A percentile compares a stretch with the other conserved stretches of the same genome.
Evolutionary conservation across 2,113 vertebrate species (phyloP).

Genomic region (Aphyosemion australe): DNA sequence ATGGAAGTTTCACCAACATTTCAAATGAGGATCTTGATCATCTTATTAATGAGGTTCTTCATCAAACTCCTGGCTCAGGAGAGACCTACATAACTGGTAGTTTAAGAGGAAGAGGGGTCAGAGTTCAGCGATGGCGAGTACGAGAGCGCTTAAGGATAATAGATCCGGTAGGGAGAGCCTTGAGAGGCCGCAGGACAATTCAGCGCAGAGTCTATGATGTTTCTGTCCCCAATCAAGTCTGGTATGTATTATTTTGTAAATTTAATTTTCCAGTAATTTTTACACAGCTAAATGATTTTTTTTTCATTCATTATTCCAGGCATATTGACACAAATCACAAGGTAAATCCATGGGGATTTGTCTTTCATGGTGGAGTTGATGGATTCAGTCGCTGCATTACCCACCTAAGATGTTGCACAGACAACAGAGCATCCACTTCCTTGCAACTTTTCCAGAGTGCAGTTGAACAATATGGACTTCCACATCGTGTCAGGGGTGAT

Average conservation of each 20-base stretch:
- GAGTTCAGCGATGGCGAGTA: constrained; percentile 5
- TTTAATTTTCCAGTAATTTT: neutral
- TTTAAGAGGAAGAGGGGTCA: constrained; percentile 13
- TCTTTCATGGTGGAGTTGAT: constrained; percentile 16
- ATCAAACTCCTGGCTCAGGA: constrained; percentile 15
- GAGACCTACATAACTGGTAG: constrained; percentile 4
- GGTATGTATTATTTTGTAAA: neutral
- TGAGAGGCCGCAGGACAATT: neutral
- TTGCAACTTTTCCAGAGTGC: constrained; percentile 14
- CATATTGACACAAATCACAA: constrained; percentile 28
- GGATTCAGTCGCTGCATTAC: constrained; percentile 26
- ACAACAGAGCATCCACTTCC: constrained; percentile 17
- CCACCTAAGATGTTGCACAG: constrained; percentile 15
- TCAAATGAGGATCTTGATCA: neutral
- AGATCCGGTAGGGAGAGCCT: constrained; percentile 11
- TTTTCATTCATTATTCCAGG: neutral
- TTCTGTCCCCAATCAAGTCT: constrained; percentile 16
- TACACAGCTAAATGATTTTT: neutral
- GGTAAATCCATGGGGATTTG: constrained; percentile 26
- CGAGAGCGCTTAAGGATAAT: neutral
- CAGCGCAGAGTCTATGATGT: constrained; percentile 17
- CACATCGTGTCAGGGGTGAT: constrained; percentile 16
- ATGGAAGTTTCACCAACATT: constrained; percentile 8
- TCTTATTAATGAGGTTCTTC: constrained; percentile 9
- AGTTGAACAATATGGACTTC: constrained; percentile 11